Conservation (phyloP, 2,797 vertebrate genomes). For the Ispidina lecontei region DNA sequence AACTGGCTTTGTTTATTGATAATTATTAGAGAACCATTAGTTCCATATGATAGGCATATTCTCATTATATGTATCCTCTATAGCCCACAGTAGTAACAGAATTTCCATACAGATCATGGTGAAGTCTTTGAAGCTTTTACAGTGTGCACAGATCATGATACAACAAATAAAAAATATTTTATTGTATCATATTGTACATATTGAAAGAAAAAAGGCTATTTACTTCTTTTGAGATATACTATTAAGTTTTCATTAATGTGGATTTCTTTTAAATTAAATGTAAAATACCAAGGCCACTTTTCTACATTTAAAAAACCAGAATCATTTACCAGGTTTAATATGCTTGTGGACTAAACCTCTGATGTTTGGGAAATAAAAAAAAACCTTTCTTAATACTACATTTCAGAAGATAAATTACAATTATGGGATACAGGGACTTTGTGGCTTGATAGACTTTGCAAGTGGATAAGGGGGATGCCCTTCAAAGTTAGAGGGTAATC, state of each 20-base stretch:
- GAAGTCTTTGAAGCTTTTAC: neutral
- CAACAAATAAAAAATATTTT: neutral
- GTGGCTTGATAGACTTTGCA: constrained; percentile 32
- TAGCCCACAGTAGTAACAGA: neutral
- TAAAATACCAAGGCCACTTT: neutral
- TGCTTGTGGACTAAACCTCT: neutral
- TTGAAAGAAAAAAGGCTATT: neutral
- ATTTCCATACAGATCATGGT: neutral
- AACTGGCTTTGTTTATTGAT: constrained; percentile 18
- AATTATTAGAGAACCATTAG: neutral
- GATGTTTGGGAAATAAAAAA: neutral
- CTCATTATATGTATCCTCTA: neutral
- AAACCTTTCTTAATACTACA: neutral
- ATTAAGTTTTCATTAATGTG: neutral
- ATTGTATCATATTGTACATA: neutral
- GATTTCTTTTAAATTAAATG: constrained; percentile 7
- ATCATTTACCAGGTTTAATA: neutral
- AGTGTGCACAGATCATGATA: neutral
- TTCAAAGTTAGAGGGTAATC: constrained; percentile 75
- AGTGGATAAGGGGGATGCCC: constrained; percentile 59
- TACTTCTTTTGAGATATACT: neutral
- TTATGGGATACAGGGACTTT: constrained; percentile 21
- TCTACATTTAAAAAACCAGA: neutral
- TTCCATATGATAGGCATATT: neutral
- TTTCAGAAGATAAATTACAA: constrained; percentile 29